Conservation (phyloP, 2,113 vertebrate species). For the Picathartes gymnocephalus region DNA sequence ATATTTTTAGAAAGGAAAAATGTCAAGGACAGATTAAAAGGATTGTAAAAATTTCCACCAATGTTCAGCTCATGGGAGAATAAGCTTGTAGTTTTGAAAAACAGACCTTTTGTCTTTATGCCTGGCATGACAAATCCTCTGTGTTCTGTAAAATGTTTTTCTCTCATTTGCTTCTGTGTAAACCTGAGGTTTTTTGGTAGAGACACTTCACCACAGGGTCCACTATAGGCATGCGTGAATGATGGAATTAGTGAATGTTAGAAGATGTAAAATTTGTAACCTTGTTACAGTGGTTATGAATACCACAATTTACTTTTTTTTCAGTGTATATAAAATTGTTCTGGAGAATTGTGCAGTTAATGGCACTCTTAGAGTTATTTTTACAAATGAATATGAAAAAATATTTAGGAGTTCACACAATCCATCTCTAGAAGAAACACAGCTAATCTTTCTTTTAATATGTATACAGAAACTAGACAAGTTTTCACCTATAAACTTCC, state of each 20-base stretch:
- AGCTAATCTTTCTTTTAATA: background rate
- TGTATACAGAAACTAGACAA: background rate
- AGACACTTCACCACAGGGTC: background rate
- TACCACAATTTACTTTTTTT: background rate
- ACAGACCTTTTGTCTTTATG: background rate
- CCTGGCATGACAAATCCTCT: background rate
- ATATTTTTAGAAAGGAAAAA: background rate
- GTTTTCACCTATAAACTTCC: background rate
- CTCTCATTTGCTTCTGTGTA: background rate
- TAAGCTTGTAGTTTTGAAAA: background rate
- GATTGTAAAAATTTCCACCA: background rate
- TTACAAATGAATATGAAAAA: background rate
- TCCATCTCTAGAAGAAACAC: background rate
- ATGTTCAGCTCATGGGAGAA: background rate
- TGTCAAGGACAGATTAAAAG: background rate
- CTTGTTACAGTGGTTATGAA: background rate
- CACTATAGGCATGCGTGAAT: background rate
- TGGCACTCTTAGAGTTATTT: background rate
- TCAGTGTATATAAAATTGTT: background rate
- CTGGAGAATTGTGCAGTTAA: background rate
- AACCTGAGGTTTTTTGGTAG: background rate
- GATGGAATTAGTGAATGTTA: background rate
- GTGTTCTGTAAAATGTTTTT: background rate
- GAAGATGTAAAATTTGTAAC: background rate
- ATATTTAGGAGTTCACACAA: background rate